These are phyloP conservation scores for Euura saliciscinereae DNA, from an alignment of 1,140 invertebrate genomes.

Conservation along the genomic window DNA sequence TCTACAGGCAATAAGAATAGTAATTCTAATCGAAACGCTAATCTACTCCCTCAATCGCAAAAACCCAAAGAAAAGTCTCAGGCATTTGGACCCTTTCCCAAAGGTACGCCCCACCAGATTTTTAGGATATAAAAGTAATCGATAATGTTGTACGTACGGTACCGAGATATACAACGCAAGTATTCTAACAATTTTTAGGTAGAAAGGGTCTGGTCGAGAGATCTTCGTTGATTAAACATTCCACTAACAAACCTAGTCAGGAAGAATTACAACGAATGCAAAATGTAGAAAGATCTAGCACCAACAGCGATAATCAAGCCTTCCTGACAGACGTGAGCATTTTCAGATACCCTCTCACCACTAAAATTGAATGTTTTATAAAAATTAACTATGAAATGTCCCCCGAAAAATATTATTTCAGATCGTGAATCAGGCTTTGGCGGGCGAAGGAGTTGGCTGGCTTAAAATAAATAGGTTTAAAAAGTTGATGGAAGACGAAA, in stretches of 20 bases:
- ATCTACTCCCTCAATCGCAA: constrained; percentile 42
- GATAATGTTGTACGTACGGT: too few species aligned
- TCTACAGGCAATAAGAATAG: constrained; percentile 56
- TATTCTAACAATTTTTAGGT: constrained; percentile 26
- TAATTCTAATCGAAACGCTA: constrained; percentile 45
- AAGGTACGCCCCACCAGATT: constrained; percentile 48
- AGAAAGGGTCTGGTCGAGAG: constrained; percentile 84
- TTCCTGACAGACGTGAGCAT: constrained; percentile 81
- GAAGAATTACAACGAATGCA: constrained; percentile 71
- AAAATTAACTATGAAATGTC: constrained; percentile 9
- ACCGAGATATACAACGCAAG: neutral
- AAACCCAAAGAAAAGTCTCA: constrained; percentile 66
- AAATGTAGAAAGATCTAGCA: constrained; percentile 71
- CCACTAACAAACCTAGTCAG: constrained; percentile 65
- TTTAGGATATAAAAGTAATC: neutral
- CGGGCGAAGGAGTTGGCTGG: constrained; percentile 97
- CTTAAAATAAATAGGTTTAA: constrained; percentile 92
- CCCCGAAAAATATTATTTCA: constrained; percentile 55
- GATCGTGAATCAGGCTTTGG: constrained; percentile 88
- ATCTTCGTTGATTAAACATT: constrained; percentile 88
- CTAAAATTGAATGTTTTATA: neutral
- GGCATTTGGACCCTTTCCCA: constrained; percentile 80
- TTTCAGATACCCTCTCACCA: constrained; percentile 10
- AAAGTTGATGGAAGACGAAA: constrained; percentile 99
- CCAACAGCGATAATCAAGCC: constrained; percentile 85